Evolutionary conservation across 2,113 vertebrate genomes (phyloP), one percentile per base, ranked within the genome.

Genomic region (Eonycteris spelaea): DNA sequence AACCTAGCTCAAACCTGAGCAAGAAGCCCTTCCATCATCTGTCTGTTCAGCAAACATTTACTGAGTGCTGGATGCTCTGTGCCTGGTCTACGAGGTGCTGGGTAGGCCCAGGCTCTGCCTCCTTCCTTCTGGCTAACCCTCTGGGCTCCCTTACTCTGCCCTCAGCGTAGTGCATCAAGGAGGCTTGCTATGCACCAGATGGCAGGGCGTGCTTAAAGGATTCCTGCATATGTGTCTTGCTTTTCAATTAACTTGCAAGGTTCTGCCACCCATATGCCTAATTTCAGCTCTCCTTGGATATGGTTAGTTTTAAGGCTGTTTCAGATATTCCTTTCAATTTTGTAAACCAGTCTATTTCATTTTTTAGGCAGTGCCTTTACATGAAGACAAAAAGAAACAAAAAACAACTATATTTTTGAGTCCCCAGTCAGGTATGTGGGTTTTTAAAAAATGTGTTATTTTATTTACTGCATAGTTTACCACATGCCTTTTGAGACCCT

Each of bases 361-460:
- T 98, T 98, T 98, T 92, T 94, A 99, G 99, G 98, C 98, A 98
- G 92, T 97, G 87, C 87, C 98, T 94, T 84, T 97, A 90, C 98
- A 98, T 96, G 99, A 99, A 97, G 99, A 99, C 90, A 99, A 99
- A 97, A 99, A 98, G 98, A 99, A 98, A 96, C 98, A 98, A 95
- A 99, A 99, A 98, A 97, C 98, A 98, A 98, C 98, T 98, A 75
- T 99, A 95, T 98, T 99, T 97, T 98, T 99, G 97, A 99, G 99
- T 98, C 99, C 99, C 97, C 99, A 99, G 97, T 98, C 99, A 99
- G 99, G 99, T 99, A 98, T 96, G 98, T 99, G 93, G 92, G 92
- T 86, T 95, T 86, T 18, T 57, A 73, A 65, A 88, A 65, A 85
- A 90, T 91, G 35, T 96, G 33, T 86, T 94, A 43, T 96, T 94